Evolutionary conservation across 2,797 vertebrate genomes (phyloP).

Genomic region (Danio jaintianensis): DNA sequence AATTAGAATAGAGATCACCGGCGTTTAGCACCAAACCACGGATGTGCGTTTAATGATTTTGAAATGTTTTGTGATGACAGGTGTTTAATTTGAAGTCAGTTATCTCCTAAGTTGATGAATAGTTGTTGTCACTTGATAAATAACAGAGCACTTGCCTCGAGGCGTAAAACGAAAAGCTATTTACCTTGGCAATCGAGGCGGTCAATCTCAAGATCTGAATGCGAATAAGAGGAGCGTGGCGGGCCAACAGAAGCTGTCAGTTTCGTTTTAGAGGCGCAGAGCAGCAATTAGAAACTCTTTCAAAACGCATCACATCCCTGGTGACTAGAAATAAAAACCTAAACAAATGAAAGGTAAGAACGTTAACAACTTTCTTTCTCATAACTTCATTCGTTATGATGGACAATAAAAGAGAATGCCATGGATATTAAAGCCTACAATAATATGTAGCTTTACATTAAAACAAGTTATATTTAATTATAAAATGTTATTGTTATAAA

Average conservation of each 20-base stretch:
- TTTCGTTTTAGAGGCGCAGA: conserved; percentile 6
- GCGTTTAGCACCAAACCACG: not conserved
- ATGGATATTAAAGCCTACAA: not conserved
- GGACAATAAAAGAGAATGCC: not conserved
- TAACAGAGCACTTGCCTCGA: not conserved
- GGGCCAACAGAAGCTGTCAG: conserved; percentile 21
- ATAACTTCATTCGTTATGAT: not conserved
- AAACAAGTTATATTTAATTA: too few species aligned
- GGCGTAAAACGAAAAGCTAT: conserved; percentile 4
- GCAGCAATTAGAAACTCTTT: conserved; percentile 25
- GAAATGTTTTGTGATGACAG: conserved; percentile 5
- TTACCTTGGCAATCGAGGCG: not conserved
- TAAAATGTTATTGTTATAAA: too few species aligned
- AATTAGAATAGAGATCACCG: not conserved
- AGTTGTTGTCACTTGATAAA: not conserved
- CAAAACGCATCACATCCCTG: conserved; percentile 34
- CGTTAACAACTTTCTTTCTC: not conserved
- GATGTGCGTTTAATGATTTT: not conserved
- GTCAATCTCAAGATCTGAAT: conserved; percentile 3
- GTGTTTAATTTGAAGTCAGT: not conserved
- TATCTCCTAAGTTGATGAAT: conserved; percentile 5
- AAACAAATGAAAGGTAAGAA: not conserved
- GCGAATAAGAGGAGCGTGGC: not conserved
- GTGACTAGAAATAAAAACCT: not conserved
- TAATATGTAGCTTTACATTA: not conserved